Evolutionary conservation across 2,888 invertebrate genomes (phyloP).

Genomic region (Tetranychus truncatus): DNA sequence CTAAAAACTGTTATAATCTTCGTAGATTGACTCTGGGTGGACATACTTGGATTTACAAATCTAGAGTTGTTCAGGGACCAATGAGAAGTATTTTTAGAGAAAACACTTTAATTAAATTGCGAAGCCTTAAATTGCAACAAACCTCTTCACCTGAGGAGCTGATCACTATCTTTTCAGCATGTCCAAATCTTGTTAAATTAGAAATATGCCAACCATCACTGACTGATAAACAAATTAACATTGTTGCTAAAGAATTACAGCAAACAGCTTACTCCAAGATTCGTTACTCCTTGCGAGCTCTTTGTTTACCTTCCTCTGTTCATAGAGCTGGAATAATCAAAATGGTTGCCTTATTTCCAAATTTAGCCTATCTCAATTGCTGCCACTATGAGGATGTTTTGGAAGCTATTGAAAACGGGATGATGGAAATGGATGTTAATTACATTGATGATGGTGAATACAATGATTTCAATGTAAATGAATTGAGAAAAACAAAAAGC

Average conservation of each 20-base stretch:
- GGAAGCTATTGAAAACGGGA: constrained; percentile 22
- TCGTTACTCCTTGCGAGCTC: constrained; percentile 13
- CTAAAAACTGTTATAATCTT: constrained; percentile 20
- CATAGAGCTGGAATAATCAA: constrained; percentile 23
- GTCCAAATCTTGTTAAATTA: constrained; percentile 23
- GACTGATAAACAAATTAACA: constrained; percentile 23
- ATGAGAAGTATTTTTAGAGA: constrained; percentile 14
- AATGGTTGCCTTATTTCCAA: constrained; percentile 24
- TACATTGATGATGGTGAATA: neutral
- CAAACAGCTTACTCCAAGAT: constrained; percentile 6
- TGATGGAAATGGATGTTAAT: neutral
- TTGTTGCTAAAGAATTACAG: constrained; percentile 17
- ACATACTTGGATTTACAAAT: constrained; percentile 21
- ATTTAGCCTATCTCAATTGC: constrained; percentile 24
- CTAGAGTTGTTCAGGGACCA: constrained; percentile 14
- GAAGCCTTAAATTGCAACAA: constrained; percentile 24
- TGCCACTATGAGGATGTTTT: constrained; percentile 26
- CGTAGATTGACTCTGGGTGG: constrained; percentile 22
- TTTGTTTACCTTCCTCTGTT: constrained; percentile 26
- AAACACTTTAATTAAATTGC: constrained; percentile 17
- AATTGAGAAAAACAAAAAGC: neutral
- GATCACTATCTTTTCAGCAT: constrained; percentile 21
- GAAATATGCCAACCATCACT: constrained; percentile 27
- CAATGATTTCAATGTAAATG: too few species aligned
- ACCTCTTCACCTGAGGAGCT: constrained; percentile 22